phyloP scores from a whole-genome alignment of 2,113 vertebrate genomes.

The Ranitomeya imitator region DNA sequence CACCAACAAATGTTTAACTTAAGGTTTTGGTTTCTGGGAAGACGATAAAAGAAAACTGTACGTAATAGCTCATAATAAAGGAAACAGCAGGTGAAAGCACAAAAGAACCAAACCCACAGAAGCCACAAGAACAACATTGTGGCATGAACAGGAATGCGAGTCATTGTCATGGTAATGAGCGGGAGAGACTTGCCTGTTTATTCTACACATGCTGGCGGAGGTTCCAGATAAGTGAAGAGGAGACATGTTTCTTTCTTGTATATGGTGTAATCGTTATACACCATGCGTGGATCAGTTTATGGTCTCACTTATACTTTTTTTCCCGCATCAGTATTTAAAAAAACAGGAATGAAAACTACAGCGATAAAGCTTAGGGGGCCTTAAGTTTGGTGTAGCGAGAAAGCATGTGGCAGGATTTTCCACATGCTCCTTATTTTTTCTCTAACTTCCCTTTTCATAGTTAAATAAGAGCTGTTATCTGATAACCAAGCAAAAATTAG shows the following conservation, averaged over 20 bases:
- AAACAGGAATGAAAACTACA: too few species aligned
- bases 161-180: slow-evolving; percentile 23
- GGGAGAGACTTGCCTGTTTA: neutral
- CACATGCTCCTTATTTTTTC: too few species aligned
- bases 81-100: slow-evolving; percentile 17
- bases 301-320: neutral
- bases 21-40: slow-evolving; percentile 8
- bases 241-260: neutral
- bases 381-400: too few species aligned
- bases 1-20: neutral
- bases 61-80: neutral
- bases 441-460: too few species aligned
- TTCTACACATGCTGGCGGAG: neutral
- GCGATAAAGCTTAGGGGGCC: too few species aligned
- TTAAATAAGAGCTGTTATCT: too few species aligned
- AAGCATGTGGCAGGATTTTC: too few species aligned
- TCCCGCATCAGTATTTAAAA: too few species aligned
- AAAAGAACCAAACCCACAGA: neutral
- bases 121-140: neutral
- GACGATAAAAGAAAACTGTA: slow-evolving; percentile 10
- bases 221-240: neutral
- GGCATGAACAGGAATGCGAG: slow-evolving; percentile 15
- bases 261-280: neutral
- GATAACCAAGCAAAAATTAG: too few species aligned
- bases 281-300: neutral